A percentile compares a stretch with the other conserved stretches of the same genome.
Conservation (phyloP, 1,140 invertebrate species). For the Bombus sylvicola region DNA sequence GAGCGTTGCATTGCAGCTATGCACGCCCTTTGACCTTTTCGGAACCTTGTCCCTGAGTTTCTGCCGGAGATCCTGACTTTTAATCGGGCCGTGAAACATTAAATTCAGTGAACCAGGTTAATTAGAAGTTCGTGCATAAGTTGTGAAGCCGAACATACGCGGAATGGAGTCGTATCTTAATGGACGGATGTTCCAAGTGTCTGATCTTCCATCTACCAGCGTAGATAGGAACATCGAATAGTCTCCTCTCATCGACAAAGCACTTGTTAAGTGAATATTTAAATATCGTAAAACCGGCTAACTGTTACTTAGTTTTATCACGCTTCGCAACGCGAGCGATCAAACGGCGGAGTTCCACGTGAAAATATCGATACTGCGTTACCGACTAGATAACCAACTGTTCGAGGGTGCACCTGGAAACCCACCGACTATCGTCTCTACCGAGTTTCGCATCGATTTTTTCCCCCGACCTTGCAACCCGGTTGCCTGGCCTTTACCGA, state of each 20-base stretch:
- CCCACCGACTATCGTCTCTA: neutral
- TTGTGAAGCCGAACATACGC: neutral
- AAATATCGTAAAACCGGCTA: too few relatives aligned
- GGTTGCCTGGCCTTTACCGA: constrained; percentile 52
- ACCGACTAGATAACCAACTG: constrained; percentile 38
- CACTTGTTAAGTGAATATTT: neutral
- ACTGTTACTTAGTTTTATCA: neutral
- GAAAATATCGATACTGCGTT: constrained; percentile 43
- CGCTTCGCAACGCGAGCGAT: neutral
- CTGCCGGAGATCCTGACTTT: neutral
- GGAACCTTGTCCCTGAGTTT: neutral
- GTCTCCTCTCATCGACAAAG: too few relatives aligned
- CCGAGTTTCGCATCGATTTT: constrained; percentile 34
- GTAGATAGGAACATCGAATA: too few relatives aligned
- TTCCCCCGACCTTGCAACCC: constrained; percentile 2
- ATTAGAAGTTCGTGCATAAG: constrained; percentile 21
- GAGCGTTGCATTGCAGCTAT: neutral
- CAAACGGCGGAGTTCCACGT: neutral
- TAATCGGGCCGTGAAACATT: neutral
- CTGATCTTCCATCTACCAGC: neutral
- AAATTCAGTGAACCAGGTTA: constrained; percentile 18
- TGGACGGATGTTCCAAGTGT: too few relatives aligned
- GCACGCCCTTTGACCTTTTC: neutral
- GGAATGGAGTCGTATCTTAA: neutral
- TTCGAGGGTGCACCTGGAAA: neutral